Conservation (phyloP, 2,113 vertebrate genomes). For the Solea senegalensis region DNA sequence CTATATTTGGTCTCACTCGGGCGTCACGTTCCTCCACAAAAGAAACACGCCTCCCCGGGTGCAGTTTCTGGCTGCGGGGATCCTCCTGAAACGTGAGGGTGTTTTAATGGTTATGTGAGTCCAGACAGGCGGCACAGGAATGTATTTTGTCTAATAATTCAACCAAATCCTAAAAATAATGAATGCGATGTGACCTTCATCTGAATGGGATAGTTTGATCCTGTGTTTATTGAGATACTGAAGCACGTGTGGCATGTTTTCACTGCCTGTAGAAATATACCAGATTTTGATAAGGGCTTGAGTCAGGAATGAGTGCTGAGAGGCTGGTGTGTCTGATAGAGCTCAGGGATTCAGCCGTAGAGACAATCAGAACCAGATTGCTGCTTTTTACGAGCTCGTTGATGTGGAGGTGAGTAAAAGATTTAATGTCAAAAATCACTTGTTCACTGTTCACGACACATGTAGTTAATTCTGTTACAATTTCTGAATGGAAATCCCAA, state of each 20-base stretch:
- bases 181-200: constrained; percentile 66
- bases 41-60: constrained; percentile 58
- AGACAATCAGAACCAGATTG: constrained; percentile 57
- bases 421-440: neutral
- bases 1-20: constrained; percentile 54
- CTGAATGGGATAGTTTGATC: constrained; percentile 75
- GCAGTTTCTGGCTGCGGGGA: constrained; percentile 33
- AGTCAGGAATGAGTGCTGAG: constrained; percentile 62
- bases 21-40: constrained; percentile 27
- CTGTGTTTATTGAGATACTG: constrained; percentile 50
- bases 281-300: constrained; percentile 66
- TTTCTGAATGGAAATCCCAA: too few species aligned
- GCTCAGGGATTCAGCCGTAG: constrained; percentile 32
- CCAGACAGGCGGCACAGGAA: constrained; percentile 65
- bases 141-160: constrained; percentile 79
- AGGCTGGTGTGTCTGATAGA: constrained; percentile 42
- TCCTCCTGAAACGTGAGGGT: constrained; percentile 65
- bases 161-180: constrained; percentile 76
- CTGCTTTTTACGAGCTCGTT: neutral
- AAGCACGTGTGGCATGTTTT: constrained; percentile 79
- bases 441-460: neutral
- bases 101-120: too few species aligned
- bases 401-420: neutral
- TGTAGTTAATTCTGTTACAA: too few species aligned
- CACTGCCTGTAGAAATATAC: constrained; percentile 72